Base-by-base conservation (phyloP, 37 sponge, comb jelly and placozoan species). In the Oopsacas minuta region DNA sequence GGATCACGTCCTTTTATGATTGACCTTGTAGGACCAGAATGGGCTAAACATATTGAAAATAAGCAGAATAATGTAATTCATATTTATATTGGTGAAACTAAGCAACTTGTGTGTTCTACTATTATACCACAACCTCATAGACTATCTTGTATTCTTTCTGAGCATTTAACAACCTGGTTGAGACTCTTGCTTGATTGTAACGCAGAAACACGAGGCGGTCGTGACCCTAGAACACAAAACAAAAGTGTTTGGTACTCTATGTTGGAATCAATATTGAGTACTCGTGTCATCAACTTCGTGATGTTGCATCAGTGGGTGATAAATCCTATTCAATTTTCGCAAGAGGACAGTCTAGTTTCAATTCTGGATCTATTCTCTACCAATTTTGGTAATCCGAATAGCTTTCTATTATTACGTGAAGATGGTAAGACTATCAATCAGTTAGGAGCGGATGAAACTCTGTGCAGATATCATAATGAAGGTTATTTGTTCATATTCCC, bases 1-100 rank as follows among this genome's bases (percentile, higher is more conserved):
- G 75, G 75, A 3, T 61, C 75, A 25, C 75, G 75, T 34, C 75
- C 75, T n/a, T 61, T 61, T n/a, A 61, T 61, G 75, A 61, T 20
- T 20, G 75, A 61, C 1, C 22, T 10, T 3, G 75, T 61, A 34
- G 75, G 75, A 34, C 20, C 28, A n/a, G 75, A 61, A 3, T 61
- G 75, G 75, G 30, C 75, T 5, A 61, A 34, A 61, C 75, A 61
- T 5, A 61, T 61, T 61, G 17, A 61, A 61, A 3, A 34, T 3
- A 61, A 61, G 28, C 28, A 34, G 7, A 61, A 25, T 25, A 34
- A 61, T 25, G 75, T 32, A 5, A 61, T 61, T 20, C 75, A 61
- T 34, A 61, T 61, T 20, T 61, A 25, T 34, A 61, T 3, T 12
- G 75, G 28, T n/a, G 75, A 61, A 61, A 32, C 75, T 3, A n/a